Base-by-base conservation (phyloP, 2,797 vertebrate genomes). In the Propithecus deckenii region DNA sequence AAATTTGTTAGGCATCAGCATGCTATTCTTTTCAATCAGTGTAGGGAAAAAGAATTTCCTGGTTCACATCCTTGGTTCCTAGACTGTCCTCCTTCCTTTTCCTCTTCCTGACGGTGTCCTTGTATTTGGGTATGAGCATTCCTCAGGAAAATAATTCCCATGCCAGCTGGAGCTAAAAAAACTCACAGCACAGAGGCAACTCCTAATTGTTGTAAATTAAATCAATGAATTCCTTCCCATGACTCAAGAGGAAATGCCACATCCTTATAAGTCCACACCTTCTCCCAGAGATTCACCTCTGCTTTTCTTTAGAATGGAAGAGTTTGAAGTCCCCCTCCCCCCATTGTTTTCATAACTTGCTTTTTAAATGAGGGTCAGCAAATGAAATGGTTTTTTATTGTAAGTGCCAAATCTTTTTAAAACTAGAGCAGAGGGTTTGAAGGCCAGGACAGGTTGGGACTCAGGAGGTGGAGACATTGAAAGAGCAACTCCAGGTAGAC, bases 41-140 rank as follows among this genome's bases (percentile, higher is more conserved):
- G 12, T 71, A 88, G 75, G 75, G 52, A 79, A 71, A 91, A 89
- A 97, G 93, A 85, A 96, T 97, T 95, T 95, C 92, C 89, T 80
- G 83, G 46, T 89, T 95, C 90, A 72, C 78, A 92, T 80, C 76
- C 87, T 86, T 81, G 69, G 86, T 95, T 97, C 94, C 94, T 95
- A 96, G 97, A 96, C 92, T 90, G 30, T 93, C 46, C 69, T 92
- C 86, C 87, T 95, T 97, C 91, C 96, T 89, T 90, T 97, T 97
- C 93, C 96, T 95, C 85, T 97, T 97, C 92, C 96, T 95, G 95
- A 90, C 88, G 74, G 79, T 91, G 38, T 81, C 90, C 96, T 96
- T 96, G 81, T 86, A 71, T 94, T 95, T 3, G 61, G 86, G 61
- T 80, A 43, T 85, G 32, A 96, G 65, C 80, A 57, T 71, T 93